A percentile compares a stretch with the other conserved stretches of the same genome.
phyloP scores from a whole-genome alignment of 92 coral and sea anemone genomes.

The Anthopleura xanthogrammica region DNA sequence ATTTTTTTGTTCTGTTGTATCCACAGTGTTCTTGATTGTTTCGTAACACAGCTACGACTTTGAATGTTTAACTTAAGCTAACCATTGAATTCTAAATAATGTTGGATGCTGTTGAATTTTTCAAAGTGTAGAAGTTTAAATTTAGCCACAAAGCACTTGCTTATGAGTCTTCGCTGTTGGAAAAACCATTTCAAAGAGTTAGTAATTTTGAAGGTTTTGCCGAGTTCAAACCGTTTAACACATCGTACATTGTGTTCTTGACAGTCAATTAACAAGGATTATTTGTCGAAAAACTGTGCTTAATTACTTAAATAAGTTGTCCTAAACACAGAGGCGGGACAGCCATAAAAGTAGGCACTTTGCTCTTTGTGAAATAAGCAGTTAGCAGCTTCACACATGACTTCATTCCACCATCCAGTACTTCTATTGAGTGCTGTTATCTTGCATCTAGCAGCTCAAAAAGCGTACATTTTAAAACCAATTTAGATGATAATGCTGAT shows the following conservation, averaged over 20 bases:
- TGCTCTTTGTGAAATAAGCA: not conserved
- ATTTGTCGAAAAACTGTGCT: not conserved
- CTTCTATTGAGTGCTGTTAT: not conserved
- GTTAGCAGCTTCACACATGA: not conserved
- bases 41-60: not conserved
- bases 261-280: conserved; percentile 29
- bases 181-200: not conserved
- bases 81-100: too few relatives aligned
- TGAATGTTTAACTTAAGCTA: too few relatives aligned
- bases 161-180: not conserved
- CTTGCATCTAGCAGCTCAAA: not conserved
- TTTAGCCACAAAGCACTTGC: too few relatives aligned
- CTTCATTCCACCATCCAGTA: not conserved
- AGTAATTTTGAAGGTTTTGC: not conserved
- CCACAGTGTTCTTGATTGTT: not conserved
- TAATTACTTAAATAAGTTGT: conserved; percentile 5
- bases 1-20: not conserved
- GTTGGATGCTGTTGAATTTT: too few relatives aligned
- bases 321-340: conserved; percentile 17
- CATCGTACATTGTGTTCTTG: conserved; percentile 20
- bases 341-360: not conserved
- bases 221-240: conserved; percentile 21
- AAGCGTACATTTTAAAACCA: not conserved
- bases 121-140: too few relatives aligned
- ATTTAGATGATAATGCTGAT: not conserved